A percentile compares a stretch with the other conserved stretches of the same genome.
Conservation (phyloP, 2,113 vertebrate species). For the Carassius gibelio region DNA sequence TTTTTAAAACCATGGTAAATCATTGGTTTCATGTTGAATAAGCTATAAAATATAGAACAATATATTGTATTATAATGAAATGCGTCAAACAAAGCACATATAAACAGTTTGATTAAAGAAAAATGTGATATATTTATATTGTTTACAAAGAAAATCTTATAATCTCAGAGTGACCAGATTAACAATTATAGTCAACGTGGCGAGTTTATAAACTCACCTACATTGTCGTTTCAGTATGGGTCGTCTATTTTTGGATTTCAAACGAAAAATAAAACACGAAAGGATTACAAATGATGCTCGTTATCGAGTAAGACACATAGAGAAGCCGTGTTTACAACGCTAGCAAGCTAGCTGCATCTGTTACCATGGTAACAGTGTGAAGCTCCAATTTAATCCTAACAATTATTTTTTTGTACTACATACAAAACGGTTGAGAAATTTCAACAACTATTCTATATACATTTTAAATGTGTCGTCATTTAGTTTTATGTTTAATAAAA, state of each 20-base stretch:
- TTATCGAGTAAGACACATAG: background rate
- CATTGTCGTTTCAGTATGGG: background rate
- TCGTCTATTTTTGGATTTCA: background rate
- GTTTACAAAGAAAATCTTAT: background rate
- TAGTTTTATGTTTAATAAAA: background rate
- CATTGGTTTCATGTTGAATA: background rate
- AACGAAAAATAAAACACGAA: background rate
- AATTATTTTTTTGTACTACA: background rate
- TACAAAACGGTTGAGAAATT: too few relatives aligned
- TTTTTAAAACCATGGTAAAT: background rate
- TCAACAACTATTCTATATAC: background rate
- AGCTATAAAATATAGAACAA: background rate
- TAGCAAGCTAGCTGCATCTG: constrained; percentile 38
- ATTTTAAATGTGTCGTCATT: background rate
- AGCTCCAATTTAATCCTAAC: background rate
- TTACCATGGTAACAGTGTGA: constrained; percentile 25
- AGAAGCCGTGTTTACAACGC: too few relatives aligned
- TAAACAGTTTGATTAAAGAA: background rate
- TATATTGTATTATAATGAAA: background rate
- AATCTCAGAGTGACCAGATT: background rate
- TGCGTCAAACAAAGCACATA: background rate
- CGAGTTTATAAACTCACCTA: constrained; percentile 20
- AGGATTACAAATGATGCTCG: background rate
- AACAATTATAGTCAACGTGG: background rate
- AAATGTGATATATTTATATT: background rate